phyloP scores from a whole-genome alignment of 2,888 invertebrate species.

The Coelinius sp. region DNA sequence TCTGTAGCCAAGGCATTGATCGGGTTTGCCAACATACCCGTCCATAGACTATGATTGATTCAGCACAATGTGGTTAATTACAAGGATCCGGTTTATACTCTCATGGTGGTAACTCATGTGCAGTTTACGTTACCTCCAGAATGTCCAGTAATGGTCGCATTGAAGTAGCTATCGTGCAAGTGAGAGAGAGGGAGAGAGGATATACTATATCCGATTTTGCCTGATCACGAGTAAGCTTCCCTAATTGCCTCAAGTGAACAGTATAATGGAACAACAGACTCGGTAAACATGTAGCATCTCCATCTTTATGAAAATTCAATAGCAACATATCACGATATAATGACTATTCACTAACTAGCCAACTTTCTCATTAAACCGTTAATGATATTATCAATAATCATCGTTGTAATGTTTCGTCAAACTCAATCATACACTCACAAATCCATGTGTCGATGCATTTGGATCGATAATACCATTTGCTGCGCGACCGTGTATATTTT shows the following conservation, averaged over 20 bases:
- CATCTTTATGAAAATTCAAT: slow-evolving; percentile 25
- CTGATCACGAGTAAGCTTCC: slow-evolving; percentile 45
- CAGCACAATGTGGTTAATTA: slow-evolving; percentile 50
- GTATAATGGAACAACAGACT: slow-evolving; percentile 47
- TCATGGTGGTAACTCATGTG: slow-evolving; percentile 40
- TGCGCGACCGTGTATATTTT: slow-evolving; percentile 22
- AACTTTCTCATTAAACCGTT: slow-evolving; percentile 13
- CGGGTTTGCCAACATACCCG: slow-evolving; percentile 18
- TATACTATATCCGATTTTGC: slow-evolving; percentile 47
- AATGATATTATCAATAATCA: neutral
- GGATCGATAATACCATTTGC: neutral
- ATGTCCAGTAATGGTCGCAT: slow-evolving; percentile 25
- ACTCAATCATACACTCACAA: neutral
- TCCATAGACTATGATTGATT: slow-evolving; percentile 48
- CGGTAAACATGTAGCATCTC: slow-evolving; percentile 20
- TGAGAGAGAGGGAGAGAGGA: slow-evolving; percentile 36
- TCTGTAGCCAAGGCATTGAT: slow-evolving; percentile 44
- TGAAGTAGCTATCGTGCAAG: slow-evolving; percentile 30
- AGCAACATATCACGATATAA: slow-evolving; percentile 9
- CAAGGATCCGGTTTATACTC: slow-evolving; percentile 45
- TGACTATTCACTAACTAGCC: neutral
- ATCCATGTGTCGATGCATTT: neutral
- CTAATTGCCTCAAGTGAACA: slow-evolving; percentile 50
- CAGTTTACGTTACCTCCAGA: slow-evolving; percentile 38
- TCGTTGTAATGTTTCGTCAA: neutral